phyloP scores from a whole-genome alignment of 2,113 vertebrate species.

The Ivindomyrus marchei region DNA sequence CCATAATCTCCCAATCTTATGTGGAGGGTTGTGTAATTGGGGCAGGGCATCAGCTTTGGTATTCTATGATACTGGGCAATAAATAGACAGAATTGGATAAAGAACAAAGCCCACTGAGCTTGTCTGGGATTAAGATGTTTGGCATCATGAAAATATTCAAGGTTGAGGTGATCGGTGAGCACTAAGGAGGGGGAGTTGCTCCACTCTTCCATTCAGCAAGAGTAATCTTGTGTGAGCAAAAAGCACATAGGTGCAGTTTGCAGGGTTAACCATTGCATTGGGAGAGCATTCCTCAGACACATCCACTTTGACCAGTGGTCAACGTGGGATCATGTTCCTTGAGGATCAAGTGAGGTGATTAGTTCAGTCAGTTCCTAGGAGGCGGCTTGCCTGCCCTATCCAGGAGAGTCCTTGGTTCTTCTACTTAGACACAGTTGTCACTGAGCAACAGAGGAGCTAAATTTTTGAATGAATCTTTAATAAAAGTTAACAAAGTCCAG shows the following conservation, averaged over 20 bases:
- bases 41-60: not conserved
- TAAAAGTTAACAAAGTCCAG: not conserved
- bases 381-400: not conserved
- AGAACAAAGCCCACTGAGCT: not conserved
- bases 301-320: not conserved
- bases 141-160: not conserved
- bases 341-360: not conserved
- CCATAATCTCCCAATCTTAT: not conserved
- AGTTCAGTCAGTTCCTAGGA: not conserved
- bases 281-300: not conserved
- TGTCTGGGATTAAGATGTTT: not conserved
- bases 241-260: not conserved
- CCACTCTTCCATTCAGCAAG: not conserved
- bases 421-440: not conserved
- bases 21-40: not conserved
- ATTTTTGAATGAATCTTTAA: not conserved
- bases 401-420: not conserved
- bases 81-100: not conserved
- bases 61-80: not conserved
- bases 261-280: not conserved
- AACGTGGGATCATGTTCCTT: not conserved
- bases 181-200: not conserved
- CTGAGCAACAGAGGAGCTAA: not conserved
- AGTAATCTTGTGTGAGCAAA: not conserved
- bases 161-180: not conserved